Conservation (phyloP, 2,888 invertebrate species). For the Pseudanteris insignis region DNA sequence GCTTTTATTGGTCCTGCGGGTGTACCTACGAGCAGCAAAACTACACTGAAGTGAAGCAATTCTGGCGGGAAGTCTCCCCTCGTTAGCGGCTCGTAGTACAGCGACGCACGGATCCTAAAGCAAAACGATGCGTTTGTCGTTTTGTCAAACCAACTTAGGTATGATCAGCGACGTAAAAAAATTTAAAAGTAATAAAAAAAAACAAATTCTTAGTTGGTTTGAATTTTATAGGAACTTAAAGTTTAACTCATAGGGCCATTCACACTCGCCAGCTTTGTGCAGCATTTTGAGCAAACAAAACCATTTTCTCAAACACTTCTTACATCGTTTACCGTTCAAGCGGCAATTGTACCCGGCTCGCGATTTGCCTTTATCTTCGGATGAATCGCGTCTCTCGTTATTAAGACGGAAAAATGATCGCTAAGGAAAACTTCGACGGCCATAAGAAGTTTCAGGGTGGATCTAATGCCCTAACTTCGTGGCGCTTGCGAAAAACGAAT, state of each 20-base stretch:
- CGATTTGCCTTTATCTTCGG: conserved; percentile 6
- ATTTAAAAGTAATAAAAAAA: too few relatives aligned
- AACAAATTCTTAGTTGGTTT: too few relatives aligned
- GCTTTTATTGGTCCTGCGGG: conserved; percentile 31
- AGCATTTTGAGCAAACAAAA: too few relatives aligned
- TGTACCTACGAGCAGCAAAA: conserved; percentile 27
- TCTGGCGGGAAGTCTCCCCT: conserved; percentile 28
- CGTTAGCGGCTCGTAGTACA: conserved; percentile 35
- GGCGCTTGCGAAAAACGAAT: conserved; percentile 1
- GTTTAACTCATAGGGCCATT: too few relatives aligned
- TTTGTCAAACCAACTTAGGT: conserved; percentile 10
- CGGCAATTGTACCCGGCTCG: not conserved
- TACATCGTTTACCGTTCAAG: not conserved
- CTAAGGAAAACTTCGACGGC: conserved; percentile 9
- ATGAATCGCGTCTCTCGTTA: not conserved
- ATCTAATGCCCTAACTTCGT: conserved; percentile 12
- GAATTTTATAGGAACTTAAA: too few relatives aligned
- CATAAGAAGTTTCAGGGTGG: conserved; percentile 9
- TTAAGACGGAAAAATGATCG: conserved; percentile 9
- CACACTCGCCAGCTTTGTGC: too few relatives aligned
- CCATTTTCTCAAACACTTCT: too few relatives aligned
- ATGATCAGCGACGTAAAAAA: conserved; percentile 7
- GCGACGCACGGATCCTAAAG: conserved; percentile 22
- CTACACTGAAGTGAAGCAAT: conserved; percentile 30
- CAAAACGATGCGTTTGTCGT: conserved; percentile 23